phyloP scores from a whole-genome alignment of 2,113 vertebrate species.

The Equus przewalskii region DNA sequence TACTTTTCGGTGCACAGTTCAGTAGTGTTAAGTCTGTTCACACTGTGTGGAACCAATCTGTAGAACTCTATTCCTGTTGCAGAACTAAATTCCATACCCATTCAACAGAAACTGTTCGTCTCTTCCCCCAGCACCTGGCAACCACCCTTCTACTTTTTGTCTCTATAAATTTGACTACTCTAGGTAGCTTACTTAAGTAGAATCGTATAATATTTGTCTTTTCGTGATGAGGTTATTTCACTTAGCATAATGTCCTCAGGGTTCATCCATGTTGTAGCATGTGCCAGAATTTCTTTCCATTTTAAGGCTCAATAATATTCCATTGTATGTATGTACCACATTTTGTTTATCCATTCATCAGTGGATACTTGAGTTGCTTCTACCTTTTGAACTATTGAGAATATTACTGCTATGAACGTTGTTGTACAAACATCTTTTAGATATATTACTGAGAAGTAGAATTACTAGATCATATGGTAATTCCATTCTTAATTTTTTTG shows the following conservation, averaged over 20 bases:
- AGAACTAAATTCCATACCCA: neutral
- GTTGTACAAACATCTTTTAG: neutral
- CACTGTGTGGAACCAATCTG: neutral
- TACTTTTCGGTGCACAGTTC: neutral
- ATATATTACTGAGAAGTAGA: neutral
- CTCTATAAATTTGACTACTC: neutral
- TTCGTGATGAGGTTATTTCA: neutral
- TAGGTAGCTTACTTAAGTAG: neutral
- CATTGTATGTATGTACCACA: neutral
- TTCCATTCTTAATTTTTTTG: neutral
- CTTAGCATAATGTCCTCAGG: neutral
- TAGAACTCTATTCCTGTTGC: neutral
- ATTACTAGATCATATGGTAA: neutral
- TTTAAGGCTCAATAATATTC: neutral
- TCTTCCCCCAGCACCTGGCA: neutral
- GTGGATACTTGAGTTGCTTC: neutral
- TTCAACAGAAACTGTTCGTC: neutral
- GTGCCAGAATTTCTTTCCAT: neutral
- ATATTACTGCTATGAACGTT: neutral
- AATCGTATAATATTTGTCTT: neutral
- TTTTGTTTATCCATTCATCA: neutral
- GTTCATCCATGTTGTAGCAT: neutral
- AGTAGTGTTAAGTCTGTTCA: neutral
- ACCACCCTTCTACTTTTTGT: neutral
- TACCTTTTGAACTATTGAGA: neutral